Conservation (phyloP, 2,113 vertebrate species). For the Machaerirhynchus nigripectus region DNA sequence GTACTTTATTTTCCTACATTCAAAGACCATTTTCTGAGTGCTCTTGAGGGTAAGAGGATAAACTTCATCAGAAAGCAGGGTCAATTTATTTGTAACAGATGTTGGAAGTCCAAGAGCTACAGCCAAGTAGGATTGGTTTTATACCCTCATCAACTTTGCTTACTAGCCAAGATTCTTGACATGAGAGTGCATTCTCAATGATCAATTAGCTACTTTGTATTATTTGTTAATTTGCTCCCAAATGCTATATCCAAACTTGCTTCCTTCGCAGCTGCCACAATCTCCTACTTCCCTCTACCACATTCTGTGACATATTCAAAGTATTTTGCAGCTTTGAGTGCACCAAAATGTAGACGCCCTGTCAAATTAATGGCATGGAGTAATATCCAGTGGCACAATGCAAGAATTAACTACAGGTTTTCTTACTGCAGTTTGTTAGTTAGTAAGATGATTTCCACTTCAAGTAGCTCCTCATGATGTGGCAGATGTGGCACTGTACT, state of each 20-base stretch:
- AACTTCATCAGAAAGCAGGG: not conserved
- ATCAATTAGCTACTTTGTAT: not conserved
- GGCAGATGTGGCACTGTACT: not conserved
- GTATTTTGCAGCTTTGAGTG: not conserved
- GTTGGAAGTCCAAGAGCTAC: not conserved
- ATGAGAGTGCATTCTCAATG: not conserved
- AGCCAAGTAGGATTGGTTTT: not conserved
- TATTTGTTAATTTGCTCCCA: not conserved
- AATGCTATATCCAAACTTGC: not conserved
- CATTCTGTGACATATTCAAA: not conserved
- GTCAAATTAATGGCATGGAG: not conserved
- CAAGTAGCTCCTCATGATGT: not conserved
- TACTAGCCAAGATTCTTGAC: not conserved
- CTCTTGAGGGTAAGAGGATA: not conserved
- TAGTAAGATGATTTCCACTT: not conserved
- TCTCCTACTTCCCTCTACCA: not conserved
- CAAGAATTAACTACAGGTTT: not conserved
- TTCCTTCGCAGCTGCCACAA: not conserved
- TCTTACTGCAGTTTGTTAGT: not conserved
- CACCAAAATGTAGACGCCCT: fast-evolving
- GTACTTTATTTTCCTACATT: not conserved
- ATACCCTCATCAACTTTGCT: not conserved
- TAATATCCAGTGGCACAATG: not conserved
- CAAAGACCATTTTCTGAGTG: not conserved
- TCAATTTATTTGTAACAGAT: not conserved